Conservation (phyloP, 1,140 invertebrate species). For the Myzus persicae region DNA sequence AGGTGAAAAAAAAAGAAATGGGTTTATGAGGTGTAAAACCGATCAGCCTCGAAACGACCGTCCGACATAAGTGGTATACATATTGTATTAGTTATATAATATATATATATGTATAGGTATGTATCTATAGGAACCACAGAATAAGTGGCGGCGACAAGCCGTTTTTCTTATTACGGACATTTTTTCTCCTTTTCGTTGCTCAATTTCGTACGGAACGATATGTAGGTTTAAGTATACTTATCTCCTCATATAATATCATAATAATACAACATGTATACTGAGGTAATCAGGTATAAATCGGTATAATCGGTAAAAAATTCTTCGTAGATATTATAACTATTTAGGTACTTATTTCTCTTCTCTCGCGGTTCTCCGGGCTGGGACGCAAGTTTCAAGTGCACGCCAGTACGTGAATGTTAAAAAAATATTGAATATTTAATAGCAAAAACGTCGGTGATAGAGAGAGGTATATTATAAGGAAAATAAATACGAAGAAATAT, state of each 20-base stretch:
- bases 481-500: too few species aligned
- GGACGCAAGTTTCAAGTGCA: background rate
- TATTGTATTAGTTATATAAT: too few species aligned
- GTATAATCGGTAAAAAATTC: too few species aligned
- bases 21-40: slow-evolving; percentile 8
- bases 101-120: background rate
- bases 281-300: background rate
- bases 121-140: background rate
- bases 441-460: background rate
- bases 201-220: background rate
- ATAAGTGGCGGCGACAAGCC: background rate
- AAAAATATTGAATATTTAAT: too few species aligned
- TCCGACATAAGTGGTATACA: background rate
- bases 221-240: background rate
- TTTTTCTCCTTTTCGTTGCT: background rate
- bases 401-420: too few species aligned
- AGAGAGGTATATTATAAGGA: too few species aligned
- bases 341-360: background rate
- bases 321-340: background rate
- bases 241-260: too few species aligned
- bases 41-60: slow-evolving; percentile 10
- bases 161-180: background rate
- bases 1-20: background rate
- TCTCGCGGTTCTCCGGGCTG: background rate
- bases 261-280: background rate